A percentile compares a stretch with the other conserved stretches of the same genome.
Conservation (phyloP, 2,888 invertebrate genomes). For the Aethes cnicana region DNA sequence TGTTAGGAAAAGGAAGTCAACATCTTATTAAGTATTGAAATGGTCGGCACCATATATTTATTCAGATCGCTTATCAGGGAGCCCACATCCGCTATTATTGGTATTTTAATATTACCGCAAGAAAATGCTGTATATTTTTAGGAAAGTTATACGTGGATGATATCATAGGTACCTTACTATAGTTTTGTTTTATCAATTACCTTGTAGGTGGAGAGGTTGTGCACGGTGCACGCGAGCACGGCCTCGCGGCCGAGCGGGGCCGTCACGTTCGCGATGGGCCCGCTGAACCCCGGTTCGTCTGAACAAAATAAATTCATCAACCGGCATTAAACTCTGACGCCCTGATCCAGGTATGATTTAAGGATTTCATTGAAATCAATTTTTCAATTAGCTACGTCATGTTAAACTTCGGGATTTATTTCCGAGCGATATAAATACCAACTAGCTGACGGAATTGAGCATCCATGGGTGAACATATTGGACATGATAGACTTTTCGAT, state of each 20-base stretch:
- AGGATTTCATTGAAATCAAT: constrained; percentile 16
- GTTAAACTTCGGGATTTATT: constrained; percentile 20
- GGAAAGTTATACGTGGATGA: no score
- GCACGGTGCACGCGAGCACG: constrained; percentile 89
- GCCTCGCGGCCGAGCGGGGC: constrained; percentile 93
- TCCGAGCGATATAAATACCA: neutral
- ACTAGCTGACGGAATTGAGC: neutral
- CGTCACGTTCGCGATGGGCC: constrained; percentile 91
- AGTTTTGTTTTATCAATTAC: no score
- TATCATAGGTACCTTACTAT: no score
- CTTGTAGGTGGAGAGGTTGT: constrained; percentile 92
- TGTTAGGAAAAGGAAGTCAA: no score
- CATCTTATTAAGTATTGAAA: no score
- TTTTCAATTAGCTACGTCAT: constrained; percentile 21
- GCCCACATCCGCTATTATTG: no score
- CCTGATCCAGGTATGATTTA: constrained; percentile 16
- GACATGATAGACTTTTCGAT: no score
- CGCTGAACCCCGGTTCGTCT: constrained; percentile 91
- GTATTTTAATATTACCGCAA: no score
- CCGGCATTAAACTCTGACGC: constrained; percentile 7
- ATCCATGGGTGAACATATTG: no score
- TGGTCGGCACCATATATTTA: no score
- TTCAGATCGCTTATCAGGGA: no score
- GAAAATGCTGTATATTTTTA: no score
- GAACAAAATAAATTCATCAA: constrained; percentile 40